Conservation (phyloP, 64 coral and sea anemone genomes). For the Actinia tenebrosa region DNA sequence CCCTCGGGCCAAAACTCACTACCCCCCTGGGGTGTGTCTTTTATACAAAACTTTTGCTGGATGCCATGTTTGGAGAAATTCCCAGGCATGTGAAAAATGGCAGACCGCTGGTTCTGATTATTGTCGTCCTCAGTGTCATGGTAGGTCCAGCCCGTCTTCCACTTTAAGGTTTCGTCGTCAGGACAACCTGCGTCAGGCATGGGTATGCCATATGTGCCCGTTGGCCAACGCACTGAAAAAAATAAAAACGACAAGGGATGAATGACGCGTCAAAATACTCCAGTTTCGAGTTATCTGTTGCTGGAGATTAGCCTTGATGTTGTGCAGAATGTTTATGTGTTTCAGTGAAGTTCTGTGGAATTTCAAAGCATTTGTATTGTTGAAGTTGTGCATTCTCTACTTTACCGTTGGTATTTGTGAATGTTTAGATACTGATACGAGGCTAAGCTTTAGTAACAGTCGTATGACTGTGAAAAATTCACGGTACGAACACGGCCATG, state of each 20-base stretch:
- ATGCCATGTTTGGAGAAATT: conserved; percentile 97
- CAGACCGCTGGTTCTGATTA: conserved; percentile 90
- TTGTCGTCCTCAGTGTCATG: conserved; percentile 97
- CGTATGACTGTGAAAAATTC: too few relatives aligned
- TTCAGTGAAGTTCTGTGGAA: too few relatives aligned
- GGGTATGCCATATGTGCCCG: conserved; percentile 90
- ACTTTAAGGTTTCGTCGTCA: conserved; percentile 56
- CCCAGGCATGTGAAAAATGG: conserved; percentile 92
- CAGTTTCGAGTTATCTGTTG: too few relatives aligned
- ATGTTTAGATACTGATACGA: too few relatives aligned
- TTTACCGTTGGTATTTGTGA: too few relatives aligned
- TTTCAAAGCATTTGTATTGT: too few relatives aligned
- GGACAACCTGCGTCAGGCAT: conserved; percentile 88
- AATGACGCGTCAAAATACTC: too few relatives aligned
- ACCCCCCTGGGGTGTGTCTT: conserved; percentile 52
- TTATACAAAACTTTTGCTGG: conserved; percentile 96
- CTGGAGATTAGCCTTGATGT: too few relatives aligned
- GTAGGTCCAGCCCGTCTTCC: conserved; percentile 96
- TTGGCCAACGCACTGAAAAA: conserved; percentile 82
- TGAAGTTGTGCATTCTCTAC: too few relatives aligned
- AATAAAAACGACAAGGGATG: background rate
- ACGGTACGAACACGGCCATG: too few relatives aligned
- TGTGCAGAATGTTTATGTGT: too few relatives aligned
- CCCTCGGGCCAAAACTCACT: conserved; percentile 98
- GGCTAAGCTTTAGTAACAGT: too few relatives aligned